These are phyloP conservation scores for Dasysyrphus albostriatus DNA, from an alignment of 2,888 invertebrate genomes.

Conservation along the genomic window DNA sequence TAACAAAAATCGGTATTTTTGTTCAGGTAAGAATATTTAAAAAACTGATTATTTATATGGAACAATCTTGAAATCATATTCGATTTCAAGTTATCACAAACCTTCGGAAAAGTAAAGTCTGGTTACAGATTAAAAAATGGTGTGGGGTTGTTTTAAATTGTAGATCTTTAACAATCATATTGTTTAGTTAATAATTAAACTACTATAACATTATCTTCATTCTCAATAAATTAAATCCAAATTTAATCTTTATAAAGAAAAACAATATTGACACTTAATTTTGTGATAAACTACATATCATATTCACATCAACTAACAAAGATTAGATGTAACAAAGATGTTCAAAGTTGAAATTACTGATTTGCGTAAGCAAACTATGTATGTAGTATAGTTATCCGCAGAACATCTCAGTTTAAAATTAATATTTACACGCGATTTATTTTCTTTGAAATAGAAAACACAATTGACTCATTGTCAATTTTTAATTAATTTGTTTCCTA, in stretches of 20 bases:
- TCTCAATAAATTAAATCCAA: background rate
- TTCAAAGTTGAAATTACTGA: background rate
- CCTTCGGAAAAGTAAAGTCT: no score
- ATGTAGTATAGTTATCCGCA: background rate
- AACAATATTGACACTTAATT: slow-evolving; percentile 13
- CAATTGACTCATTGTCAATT: slow-evolving; percentile 53
- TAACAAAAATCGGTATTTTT: no score
- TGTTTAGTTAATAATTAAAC: no score
- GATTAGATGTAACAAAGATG: background rate
- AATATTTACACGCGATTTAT: background rate
- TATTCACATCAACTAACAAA: background rate
- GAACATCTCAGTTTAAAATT: background rate
- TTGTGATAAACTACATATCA: background rate
- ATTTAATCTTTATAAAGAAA: background rate
- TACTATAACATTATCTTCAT: background rate
- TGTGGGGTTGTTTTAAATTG: no score
- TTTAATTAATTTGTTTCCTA: slow-evolving; percentile 50
- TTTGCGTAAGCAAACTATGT: background rate
- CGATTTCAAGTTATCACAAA: no score
- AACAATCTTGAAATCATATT: no score
- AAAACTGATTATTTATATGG: no score
- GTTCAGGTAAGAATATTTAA: no score
- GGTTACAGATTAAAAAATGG: no score
- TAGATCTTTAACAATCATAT: no score
- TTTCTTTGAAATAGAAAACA: background rate